A percentile compares a stretch with the other conserved stretches of the same genome.
Conservation (phyloP, 2,797 vertebrate species). For the Pipistrellus pygmaeus region DNA sequence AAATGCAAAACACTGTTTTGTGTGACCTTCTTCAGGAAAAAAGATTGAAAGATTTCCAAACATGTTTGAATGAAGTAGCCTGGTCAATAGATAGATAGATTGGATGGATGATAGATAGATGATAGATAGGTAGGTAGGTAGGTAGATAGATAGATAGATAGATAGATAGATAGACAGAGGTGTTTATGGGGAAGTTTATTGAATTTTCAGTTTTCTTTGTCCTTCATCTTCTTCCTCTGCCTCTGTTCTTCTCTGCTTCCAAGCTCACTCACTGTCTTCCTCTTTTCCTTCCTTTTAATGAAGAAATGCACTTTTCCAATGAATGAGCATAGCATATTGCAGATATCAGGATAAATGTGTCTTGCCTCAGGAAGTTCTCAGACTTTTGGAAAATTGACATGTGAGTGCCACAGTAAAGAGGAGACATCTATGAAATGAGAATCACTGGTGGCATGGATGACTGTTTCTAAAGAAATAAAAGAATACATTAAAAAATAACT, state of each 20-base stretch:
- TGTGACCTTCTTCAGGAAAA: neutral
- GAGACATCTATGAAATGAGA: neutral
- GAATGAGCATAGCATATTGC: neutral
- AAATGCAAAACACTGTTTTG: neutral
- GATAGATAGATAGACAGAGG: neutral
- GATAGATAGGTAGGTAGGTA: neutral
- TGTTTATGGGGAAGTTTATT: neutral
- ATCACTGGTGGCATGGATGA: neutral
- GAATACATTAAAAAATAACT: neutral
- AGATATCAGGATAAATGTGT: neutral
- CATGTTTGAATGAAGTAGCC: neutral
- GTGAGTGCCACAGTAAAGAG: neutral
- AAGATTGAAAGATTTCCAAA: neutral
- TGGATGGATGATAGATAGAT: too few relatives aligned
- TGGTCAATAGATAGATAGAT: neutral
- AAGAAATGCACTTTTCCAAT: neutral
- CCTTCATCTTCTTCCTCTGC: neutral
- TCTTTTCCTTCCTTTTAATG: neutral
- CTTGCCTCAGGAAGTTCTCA: neutral
- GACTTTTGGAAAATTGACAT: neutral
- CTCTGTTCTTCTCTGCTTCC: neutral
- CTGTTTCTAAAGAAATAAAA: neutral
- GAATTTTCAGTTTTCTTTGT: neutral
- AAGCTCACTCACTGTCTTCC: neutral
- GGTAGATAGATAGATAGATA: neutral